Evolutionary conservation across 2,888 invertebrate genomes (phyloP), one percentile per base, ranked within the genome.

Genomic region (Phyllotreta cruciferae): DNA sequence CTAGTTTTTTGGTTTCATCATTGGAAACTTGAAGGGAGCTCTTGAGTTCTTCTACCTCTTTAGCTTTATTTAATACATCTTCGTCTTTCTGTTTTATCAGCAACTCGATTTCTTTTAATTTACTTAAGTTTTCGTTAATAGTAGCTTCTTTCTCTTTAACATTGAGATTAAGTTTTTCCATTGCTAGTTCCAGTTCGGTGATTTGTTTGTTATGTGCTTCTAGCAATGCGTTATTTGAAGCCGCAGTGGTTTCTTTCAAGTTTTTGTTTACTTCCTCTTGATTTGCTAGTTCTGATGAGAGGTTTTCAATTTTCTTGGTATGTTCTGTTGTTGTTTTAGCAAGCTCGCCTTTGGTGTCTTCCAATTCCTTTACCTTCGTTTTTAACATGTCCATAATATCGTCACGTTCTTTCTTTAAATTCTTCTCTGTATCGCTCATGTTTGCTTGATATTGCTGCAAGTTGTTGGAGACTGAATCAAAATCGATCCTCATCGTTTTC

Each of bases 271-370:
- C 35, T 45, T 39, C 55, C 53, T 63, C 38, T 34, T 63, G 6
- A n/a, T 56, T 60, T n/a, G 39, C 41, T 14, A 73, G 56, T 13
- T 64, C 62, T 7, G 13, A 6, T 14, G 63, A 79, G 4, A 86
- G 77, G 53, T 83, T 79, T 71, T 83, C 80, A 11, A 84, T 80
- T 70, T 87, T 84, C 63, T 74, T 71, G 56, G 77, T 74, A 9
- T 80, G 71, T 63, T 81, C 75, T 8, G 73, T 70, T 45, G 66
- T 49, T 6, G 62, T 62, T n/a, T 68, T 66, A 8, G 63, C 35
- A 34, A 63, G 76, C 61, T 80, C 77, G 36, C 78, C 77, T 60
- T 79, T 80, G 1, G 65, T 67, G 60, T 79, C 76, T 52, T 82
- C 80, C 11, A 81, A 70, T 50, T 80, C 75, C 0, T 69, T 66